Conservation (phyloP, 2,113 vertebrate genomes). For the Apteryx owenii region DNA sequence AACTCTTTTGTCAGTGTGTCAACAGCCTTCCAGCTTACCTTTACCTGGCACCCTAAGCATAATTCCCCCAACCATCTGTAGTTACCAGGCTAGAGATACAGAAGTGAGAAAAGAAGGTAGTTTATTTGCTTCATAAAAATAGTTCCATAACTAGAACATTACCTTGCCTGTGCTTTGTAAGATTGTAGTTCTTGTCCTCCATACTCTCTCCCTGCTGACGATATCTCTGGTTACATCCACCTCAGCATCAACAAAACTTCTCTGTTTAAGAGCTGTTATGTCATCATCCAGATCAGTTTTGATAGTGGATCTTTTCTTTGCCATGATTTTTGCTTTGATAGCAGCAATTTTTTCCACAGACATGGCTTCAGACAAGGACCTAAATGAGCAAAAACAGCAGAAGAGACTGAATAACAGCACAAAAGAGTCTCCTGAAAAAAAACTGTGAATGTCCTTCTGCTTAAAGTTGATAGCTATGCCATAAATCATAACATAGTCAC, state of each 20-base stretch:
- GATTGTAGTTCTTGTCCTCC: constrained; percentile 97
- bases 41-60: not conserved
- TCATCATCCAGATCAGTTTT: constrained; percentile 98
- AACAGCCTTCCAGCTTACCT: not conserved
- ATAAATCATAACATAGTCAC: not conserved
- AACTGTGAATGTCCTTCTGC: not conserved
- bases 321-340: constrained; percentile 99
- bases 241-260: constrained; percentile 98
- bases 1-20: not conserved
- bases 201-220: constrained; percentile 96
- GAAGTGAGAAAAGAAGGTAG: not conserved
- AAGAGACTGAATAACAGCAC: not conserved
- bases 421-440: not conserved
- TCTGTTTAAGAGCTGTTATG: constrained; percentile 94
- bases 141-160: not conserved
- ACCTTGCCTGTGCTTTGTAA: constrained; percentile 98
- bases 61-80: not conserved
- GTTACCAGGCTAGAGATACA: not conserved
- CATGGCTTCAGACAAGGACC: constrained; percentile 98
- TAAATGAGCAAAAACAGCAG: constrained; percentile 68
- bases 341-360: constrained; percentile 99
- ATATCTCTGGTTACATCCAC: constrained; percentile 98
- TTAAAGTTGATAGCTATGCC: not conserved
- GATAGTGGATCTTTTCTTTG: constrained; percentile 98
- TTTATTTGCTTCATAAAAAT: not conserved